Evolutionary conservation across 2,888 invertebrate species (phyloP).

Genomic region (Nemotelus nigrinus): DNA sequence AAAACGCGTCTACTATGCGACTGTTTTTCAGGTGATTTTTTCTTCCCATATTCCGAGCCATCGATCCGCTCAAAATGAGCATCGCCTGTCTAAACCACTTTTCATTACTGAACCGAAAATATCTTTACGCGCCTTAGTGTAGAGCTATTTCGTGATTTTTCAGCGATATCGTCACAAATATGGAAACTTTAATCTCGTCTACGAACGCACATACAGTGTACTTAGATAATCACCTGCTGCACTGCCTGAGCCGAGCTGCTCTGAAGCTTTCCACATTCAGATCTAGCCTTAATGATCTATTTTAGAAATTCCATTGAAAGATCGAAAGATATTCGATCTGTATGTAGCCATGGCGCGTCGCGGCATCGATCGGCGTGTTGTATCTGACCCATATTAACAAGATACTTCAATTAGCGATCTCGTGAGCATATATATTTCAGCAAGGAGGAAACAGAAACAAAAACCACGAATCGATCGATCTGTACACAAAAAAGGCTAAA

Average conservation of each 20-base stretch:
- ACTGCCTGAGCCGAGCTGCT: no score
- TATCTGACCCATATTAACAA: conserved; percentile 39
- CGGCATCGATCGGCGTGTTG: conserved; percentile 17
- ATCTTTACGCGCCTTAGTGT: conserved; percentile 3
- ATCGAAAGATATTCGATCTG: neutral
- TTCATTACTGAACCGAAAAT: conserved; percentile 39
- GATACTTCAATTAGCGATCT: conserved; percentile 41
- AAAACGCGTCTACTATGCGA: neutral
- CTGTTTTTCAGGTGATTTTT: neutral
- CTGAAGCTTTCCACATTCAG: neutral
- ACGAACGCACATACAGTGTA: neutral
- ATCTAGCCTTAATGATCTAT: neutral
- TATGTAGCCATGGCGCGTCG: neutral
- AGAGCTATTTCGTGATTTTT: conserved; percentile 10
- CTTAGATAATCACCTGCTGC: no score
- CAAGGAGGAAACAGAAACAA: conserved; percentile 27
- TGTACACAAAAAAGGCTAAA: conserved; percentile 10
- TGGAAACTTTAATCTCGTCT: neutral
- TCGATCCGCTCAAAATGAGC: conserved; percentile 16
- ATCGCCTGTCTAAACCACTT: conserved; percentile 42
- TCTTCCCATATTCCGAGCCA: neutral
- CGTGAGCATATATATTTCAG: conserved; percentile 27
- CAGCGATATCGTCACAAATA: conserved; percentile 7
- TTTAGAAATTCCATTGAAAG: neutral
- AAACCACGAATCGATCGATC: conserved; percentile 5